Base-by-base conservation (phyloP, 64 coral and sea anemone genomes). In the Hydrozoanthus tunicans region DNA sequence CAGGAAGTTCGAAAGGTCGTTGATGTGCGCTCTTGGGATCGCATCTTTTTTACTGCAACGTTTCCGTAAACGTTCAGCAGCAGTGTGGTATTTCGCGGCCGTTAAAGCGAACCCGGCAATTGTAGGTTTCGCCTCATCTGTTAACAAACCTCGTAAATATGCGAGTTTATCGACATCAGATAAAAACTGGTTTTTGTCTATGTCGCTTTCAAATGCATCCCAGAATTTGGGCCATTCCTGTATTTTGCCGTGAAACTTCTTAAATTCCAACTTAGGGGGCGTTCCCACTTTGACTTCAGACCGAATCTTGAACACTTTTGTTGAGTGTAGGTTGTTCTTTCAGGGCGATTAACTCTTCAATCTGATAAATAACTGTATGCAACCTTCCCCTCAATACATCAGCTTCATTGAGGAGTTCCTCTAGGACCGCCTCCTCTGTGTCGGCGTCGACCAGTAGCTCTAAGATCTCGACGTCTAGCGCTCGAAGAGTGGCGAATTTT, bases 201-300 rank as follows among this genome's bases (percentile, higher is more conserved):
- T 54, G 5, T 61, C 76, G 15, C 23, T 12, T 17, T 11, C 7
- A 63, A 91, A 91, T 9, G 58, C 8, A 53, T 91, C 89, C 89
- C 77, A 91, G 11, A 68, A 91, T 6, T 25, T 5, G 7, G 32
- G 62, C 60, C 61, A 91, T 23, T 69, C 10, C 11, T 56, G 24
- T 8, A 32, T 58, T 10, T 80, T 25, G 4, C 89, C 73, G 6
- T 25, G 7, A 68, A 90, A 91, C 10, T 73, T 79, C 15, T 51
- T 56, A 15, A 70, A 24, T 24, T 68, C 55, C 58, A 88, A 9
- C 15, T 88, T 88, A 23, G 67, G 67, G 20, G 20, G 20, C 20
- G 20, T 20, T 20, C 20, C 20, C 20, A 20, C 20, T 20, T 20
- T 20, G 20, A 20, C 20, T 20, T 20, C 20, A 20, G 20, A 20